These are phyloP conservation scores for Aselliscus stoliczkanus DNA, from an alignment of 2,797 vertebrate genomes.

Conservation along the genomic window DNA sequence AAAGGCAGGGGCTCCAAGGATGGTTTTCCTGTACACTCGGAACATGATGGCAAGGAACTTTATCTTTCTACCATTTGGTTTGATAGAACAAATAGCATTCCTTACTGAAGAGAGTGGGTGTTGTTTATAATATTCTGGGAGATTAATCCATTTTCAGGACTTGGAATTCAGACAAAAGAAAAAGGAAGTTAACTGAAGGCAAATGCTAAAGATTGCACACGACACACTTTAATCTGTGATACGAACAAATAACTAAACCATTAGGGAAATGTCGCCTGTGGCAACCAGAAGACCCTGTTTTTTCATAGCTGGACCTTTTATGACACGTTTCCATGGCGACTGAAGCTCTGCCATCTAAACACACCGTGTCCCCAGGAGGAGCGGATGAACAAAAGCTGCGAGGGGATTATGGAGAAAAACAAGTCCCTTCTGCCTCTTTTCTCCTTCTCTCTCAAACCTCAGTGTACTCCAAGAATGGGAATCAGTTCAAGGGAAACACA, in stretches of 20 bases:
- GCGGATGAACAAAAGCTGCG: conserved; percentile 16
- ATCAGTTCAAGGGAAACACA: neutral
- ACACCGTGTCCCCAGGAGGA: neutral
- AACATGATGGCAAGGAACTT: neutral
- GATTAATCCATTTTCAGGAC: conserved; percentile 36
- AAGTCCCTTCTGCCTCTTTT: rapidly evolving
- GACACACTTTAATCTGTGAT: neutral
- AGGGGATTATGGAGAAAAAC: neutral
- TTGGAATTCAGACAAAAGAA: neutral
- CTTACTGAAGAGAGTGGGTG: neutral
- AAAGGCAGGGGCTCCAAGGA: neutral
- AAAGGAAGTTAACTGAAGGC: neutral
- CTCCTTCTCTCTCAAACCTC: neutral
- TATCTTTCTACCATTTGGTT: neutral
- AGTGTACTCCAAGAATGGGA: neutral
- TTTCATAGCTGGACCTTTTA: conserved; percentile 59
- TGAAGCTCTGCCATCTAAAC: conserved; percentile 37
- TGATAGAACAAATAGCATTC: neutral
- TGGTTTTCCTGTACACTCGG: rapidly evolving
- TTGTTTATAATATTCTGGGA: neutral
- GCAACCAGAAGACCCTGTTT: conserved; percentile 40
- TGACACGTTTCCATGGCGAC: conserved; percentile 69
- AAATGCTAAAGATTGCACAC: neutral
- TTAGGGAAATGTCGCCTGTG: neutral
- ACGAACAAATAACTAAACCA: neutral